Conservation (phyloP, 2,888 invertebrate species). For the Syritta pipiens region DNA sequence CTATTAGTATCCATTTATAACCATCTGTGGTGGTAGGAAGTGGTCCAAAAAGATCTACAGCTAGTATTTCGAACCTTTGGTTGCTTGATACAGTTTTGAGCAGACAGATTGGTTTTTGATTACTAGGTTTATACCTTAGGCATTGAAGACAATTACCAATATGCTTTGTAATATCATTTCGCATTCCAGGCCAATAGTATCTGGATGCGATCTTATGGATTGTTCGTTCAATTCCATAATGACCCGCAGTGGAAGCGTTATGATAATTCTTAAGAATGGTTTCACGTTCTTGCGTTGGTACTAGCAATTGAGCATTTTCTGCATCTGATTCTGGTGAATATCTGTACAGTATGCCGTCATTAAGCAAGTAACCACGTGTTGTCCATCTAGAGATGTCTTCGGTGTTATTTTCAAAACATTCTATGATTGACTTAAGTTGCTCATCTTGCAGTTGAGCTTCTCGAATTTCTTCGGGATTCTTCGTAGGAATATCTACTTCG, state of each 20-base stretch:
- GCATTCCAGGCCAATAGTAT: slow-evolving; percentile 25
- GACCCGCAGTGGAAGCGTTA: slow-evolving; percentile 2
- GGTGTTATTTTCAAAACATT: neutral
- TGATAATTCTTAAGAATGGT: neutral
- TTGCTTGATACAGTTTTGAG: slow-evolving; percentile 23
- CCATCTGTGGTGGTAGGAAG: slow-evolving; percentile 14
- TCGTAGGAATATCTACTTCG: slow-evolving; percentile 55
- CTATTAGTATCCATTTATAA: slow-evolving; percentile 70
- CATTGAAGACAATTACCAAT: neutral
- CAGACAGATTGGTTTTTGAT: slow-evolving; percentile 29
- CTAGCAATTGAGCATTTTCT: neutral
- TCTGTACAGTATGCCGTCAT: neutral
- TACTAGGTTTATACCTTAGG: slow-evolving; percentile 17
- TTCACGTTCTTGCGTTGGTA: neutral
- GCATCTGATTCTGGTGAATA: neutral
- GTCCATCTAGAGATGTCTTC: neutral
- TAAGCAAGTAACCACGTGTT: neutral
- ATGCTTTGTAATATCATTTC: neutral
- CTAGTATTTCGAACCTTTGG: slow-evolving; percentile 14
- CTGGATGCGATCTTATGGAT: neutral
- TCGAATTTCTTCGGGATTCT: slow-evolving; percentile 49
- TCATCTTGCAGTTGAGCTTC: slow-evolving; percentile 69
- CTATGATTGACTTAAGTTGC: slow-evolving; percentile 29
- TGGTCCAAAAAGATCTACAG: slow-evolving; percentile 24
- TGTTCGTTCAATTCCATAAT: neutral